Evolutionary conservation across 2,888 invertebrate species (phyloP), one percentile per base, ranked within the genome.

Genomic region (Cephus runcator): DNA sequence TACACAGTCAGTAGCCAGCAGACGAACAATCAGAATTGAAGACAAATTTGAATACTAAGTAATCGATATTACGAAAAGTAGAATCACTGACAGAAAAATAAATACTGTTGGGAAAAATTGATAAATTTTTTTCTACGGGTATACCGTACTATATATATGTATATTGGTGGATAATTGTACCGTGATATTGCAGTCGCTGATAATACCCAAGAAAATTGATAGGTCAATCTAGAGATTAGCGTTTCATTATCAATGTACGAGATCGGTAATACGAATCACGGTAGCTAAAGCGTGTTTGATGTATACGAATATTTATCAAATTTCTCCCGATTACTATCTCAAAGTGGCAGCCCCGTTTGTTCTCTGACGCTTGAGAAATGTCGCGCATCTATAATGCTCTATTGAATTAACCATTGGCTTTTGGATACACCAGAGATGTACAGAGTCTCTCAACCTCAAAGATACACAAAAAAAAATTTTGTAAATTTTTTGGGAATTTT

Each of bases 291-390:
- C 71, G 71, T 12, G 12, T 31, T 71, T 71, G 71, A 71, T 71
- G 71, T 34, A 71, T 71, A 34, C 71, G 71, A 4, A 34, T 71
- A 71, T 71, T 71, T 71, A 71, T 71, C 71, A 71, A 15, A 4
- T 71, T 71, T 71, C 11, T 71, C 1, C 71, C 71, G 71, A 71
- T 71, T 71, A 71, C 71, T 34, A 71, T 71, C 31, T 71, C 71
- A 34, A 34, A n/a, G 31, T 34, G 34, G 71, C 77, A 31, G 77
- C n/a, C 69, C 35, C 69, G 71, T 77, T 79, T 75, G 73, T 77
- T 75, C 75, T 73, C 77, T 34, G 75, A 73, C 36, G 73, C 31
- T 23, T 79, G 77, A 79, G 75, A 79, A 79, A 79, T 79, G 73
- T 77, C 69, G 69, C 69, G 73, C 40, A 77, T 77, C 75, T 34